A percentile compares a stretch with the other conserved stretches of the same genome.
phyloP scores from a whole-genome alignment of 2,888 invertebrate genomes.

The Aporophyla lueneburgensis region DNA sequence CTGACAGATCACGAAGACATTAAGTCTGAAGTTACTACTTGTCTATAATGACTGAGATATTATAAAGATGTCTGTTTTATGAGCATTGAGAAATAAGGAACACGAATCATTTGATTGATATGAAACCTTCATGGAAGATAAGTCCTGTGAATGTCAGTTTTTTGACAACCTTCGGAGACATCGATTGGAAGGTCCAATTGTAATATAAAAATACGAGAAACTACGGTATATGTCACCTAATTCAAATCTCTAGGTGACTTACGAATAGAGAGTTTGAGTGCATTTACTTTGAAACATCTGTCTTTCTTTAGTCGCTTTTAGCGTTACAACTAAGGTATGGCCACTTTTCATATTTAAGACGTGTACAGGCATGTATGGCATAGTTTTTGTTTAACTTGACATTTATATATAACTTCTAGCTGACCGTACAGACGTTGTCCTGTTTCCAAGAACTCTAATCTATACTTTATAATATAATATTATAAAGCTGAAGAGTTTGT shows the following conservation, averaged over 20 bases:
- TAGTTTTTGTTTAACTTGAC: neutral
- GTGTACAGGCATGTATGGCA: too few species aligned
- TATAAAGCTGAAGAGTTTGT: too few species aligned
- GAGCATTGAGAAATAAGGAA: conserved; percentile 32
- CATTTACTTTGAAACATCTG: neutral
- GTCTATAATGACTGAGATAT: conserved; percentile 41
- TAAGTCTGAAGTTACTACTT: conserved; percentile 30
- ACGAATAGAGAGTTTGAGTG: neutral
- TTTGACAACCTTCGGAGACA: neutral
- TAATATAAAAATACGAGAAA: neutral
- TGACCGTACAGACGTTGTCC: too few species aligned
- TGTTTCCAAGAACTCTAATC: too few species aligned
- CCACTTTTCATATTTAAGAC: neutral
- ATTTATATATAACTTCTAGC: neutral
- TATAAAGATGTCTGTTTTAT: conserved; percentile 33
- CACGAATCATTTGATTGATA: conserved; percentile 31
- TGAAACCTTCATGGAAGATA: conserved; percentile 29
- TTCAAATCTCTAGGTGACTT: neutral
- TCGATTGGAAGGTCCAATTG: neutral
- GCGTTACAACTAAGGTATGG: neutral
- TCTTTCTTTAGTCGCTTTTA: neutral
- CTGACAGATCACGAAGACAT: conserved; percentile 58
- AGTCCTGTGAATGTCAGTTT: neutral
- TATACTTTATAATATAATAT: too few species aligned
- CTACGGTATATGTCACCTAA: neutral